Evolutionary conservation across 2,797 vertebrate genomes (phyloP), one percentile per base, ranked within the genome.

Genomic region (Tragopan temminckii): DNA sequence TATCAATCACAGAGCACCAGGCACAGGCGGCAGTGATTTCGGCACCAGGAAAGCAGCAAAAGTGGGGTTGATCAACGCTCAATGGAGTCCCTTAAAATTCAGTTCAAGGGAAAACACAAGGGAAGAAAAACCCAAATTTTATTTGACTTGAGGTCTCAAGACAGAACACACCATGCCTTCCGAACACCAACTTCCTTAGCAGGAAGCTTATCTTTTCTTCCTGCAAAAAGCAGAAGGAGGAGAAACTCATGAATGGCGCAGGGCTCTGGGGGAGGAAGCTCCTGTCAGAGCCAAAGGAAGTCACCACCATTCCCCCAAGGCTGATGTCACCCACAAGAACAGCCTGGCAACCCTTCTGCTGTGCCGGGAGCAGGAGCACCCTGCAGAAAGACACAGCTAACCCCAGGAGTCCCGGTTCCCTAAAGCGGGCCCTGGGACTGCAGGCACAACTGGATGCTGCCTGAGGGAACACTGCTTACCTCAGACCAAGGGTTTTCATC

Each of bases 161-260:
- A 74, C 29, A 33, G 40, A 38, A 69, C 55, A 43, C 0, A 1
- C 20, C 42, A 48, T 0, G 0, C 58, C 13, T 24, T 68, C 94
- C 3, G 35, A 55, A 50, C 29, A 1, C 16, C 79, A 17, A 42
- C 92, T 95, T 96, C 96, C 92, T 89, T 16, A 24, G 58, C 81
- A 43, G 89, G 72, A 94, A 96, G 53, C 55, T 82, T 78, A 95
- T 38, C 48, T 96, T 93, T 96, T 96, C 94, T 96, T 96, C 94
- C 96, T 96, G 94, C 3, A 0, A 82, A 95, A 96, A 95, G 95
- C 81, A 95, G 91, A 96, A 96, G 84, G 66, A 75, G 84, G 76
- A 92, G 89, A 83, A 92, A 75, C 0, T 2, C 14, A 50, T 93
- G 68, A 95, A 68, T 0, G n/a, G 55, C 2, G 0, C 5, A 4